These are phyloP conservation scores for Psilopsiagon aymara DNA, from an alignment of 2,113 vertebrate genomes.

Conservation along the genomic window DNA sequence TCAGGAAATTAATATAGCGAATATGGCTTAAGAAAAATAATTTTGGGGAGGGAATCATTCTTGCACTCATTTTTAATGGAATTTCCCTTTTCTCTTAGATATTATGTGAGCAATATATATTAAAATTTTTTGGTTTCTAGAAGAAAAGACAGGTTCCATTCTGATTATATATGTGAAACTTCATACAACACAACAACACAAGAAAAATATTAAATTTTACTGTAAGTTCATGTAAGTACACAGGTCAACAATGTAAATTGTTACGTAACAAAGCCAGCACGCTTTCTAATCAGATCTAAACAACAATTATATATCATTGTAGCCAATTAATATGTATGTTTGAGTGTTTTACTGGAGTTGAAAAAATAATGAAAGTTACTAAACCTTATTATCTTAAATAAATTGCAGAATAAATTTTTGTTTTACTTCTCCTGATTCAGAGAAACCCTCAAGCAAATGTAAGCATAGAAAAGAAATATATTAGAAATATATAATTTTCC, in stretches of 20 bases:
- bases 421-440: neutral
- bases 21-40: neutral
- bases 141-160: neutral
- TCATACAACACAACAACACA: neutral
- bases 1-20: neutral
- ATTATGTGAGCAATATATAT: neutral
- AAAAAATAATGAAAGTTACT: neutral
- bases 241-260: neutral
- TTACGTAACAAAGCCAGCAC: neutral
- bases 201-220: neutral
- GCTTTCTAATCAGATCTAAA: neutral
- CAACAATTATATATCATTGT: neutral
- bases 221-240: neutral
- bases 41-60: neutral
- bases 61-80: neutral
- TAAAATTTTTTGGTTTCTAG: neutral
- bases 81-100: neutral
- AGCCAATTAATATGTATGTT: neutral
- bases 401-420: neutral
- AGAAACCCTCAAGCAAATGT: neutral
- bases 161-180: neutral
- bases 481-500: neutral
- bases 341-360: neutral
- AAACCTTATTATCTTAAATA: neutral
- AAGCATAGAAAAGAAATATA: neutral